Base-by-base conservation (phyloP, 1,140 invertebrate genomes). In the Drosophila ercepeae region DNA sequence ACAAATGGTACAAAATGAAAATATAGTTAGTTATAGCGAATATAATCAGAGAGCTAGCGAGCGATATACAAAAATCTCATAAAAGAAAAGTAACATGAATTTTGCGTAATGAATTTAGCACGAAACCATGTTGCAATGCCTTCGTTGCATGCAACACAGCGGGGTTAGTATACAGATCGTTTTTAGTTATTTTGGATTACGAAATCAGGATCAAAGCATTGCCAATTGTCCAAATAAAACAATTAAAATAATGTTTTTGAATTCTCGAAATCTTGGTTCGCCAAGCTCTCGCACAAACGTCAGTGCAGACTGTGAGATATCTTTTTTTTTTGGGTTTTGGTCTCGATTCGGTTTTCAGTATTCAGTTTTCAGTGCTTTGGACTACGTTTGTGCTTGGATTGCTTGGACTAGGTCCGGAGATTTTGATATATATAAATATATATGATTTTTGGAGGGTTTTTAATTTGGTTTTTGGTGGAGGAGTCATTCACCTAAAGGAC, bases 401-500 rank as follows among this genome's bases (percentile, higher is more conserved):
- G 51, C 23, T 34, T 49, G 39, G 44, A 63, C 59, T 63, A 61
- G 27, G 54, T 63, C 54, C 59, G 57, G 29, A 46, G 34, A 45
- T 46, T 18, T 16, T 2, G 9, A 34, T 18, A 16, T 6, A 41
- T 18, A 2, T 36, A 18, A 1, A 41, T 18, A 18, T 42, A 42
- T 9, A 34, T 32, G 49, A 11, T 23, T 54, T 57, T 39, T 8
- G n/a, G n/a, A 16, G 36, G n/a, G 6, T 39, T 18, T 29, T 32
- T 27, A 25, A 36, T 46, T 44, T 21, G 4, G 41, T 51, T 27
- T 70, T n/a, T 13, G 13, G 39, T 50, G 61, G 25, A 65, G 46
- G 60, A 18, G 23, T 67, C 61, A 57, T 78, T 91, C 89, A 91
- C 91, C 93, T 83, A 93, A 75, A 61, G 94, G 94, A 92, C 93